A percentile compares a stretch with the other conserved stretches of the same genome.
These are phyloP conservation scores for Drosophila sp. DNA, from an alignment of 1,140 invertebrate genomes.

Conservation along the genomic window DNA sequence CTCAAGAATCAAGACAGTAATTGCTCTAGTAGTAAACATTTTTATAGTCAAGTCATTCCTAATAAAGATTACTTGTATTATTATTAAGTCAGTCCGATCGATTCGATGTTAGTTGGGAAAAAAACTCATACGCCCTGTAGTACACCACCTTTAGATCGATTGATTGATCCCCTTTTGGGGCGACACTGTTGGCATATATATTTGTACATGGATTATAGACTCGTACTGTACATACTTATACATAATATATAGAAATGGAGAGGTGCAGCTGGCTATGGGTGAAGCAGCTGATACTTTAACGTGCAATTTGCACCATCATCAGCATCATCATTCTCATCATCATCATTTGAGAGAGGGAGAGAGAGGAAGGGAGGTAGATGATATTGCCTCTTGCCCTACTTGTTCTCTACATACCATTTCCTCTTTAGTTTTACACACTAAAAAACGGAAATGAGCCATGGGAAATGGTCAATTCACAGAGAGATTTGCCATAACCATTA, in stretches of 20 bases:
- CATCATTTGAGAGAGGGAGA: not conserved
- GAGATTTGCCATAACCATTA: constrained; percentile 60
- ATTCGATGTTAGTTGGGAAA: too few relatives aligned
- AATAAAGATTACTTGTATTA: too few relatives aligned
- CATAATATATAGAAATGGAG: constrained; percentile 21
- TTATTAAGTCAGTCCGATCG: too few relatives aligned
- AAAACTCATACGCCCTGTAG: too few relatives aligned
- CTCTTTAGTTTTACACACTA: constrained; percentile 42
- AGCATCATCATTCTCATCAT: constrained; percentile 40
- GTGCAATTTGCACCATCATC: constrained; percentile 58
- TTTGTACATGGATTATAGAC: too few relatives aligned
- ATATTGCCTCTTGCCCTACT: constrained; percentile 34
- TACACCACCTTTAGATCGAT: too few relatives aligned
- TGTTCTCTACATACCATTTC: constrained; percentile 4
- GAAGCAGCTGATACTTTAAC: constrained; percentile 63
- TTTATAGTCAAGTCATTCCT: too few relatives aligned
- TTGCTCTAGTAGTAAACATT: too few relatives aligned
- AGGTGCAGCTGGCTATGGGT: not conserved
- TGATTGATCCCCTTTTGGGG: too few relatives aligned
- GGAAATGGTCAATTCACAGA: constrained; percentile 46
- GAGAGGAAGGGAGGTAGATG: constrained; percentile 39
- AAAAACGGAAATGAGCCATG: constrained; percentile 60
- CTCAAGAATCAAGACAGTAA: too few relatives aligned
- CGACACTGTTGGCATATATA: constrained; percentile 23
- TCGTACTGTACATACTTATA: constrained; percentile 16